Percentiles rank a stretch among this genome's conserved stretches.
Conservation (phyloP, 2,888 invertebrate species). For the Molorchus minor region DNA sequence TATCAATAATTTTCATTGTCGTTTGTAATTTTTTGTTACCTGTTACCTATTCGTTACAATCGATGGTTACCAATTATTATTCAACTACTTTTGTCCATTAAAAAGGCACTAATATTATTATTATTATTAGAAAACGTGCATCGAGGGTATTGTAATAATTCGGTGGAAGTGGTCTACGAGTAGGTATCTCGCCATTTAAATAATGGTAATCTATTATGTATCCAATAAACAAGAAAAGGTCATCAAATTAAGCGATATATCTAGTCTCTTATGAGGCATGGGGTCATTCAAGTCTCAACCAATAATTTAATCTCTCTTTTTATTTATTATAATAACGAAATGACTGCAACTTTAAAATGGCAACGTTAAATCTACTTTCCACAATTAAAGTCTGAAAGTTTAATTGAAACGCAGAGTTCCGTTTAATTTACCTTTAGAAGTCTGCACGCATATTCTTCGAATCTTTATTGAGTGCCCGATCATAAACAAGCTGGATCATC, state of each 20-base stretch:
- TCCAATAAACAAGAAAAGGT: neutral
- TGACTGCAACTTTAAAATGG: neutral
- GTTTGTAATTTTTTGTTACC: too few relatives aligned
- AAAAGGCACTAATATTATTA: too few relatives aligned
- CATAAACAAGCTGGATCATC: neutral
- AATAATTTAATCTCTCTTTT: too few relatives aligned
- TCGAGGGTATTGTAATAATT: too few relatives aligned
- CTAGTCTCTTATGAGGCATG: neutral
- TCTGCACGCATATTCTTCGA: neutral
- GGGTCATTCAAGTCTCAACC: neutral
- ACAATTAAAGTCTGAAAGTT: neutral
- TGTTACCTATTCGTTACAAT: too few relatives aligned
- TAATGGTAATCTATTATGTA: neutral
- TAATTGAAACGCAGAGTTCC: neutral
- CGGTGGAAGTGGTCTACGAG: too few relatives aligned
- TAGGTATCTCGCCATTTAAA: too few relatives aligned
- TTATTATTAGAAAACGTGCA: too few relatives aligned
- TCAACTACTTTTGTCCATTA: too few relatives aligned
- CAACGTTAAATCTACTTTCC: neutral
- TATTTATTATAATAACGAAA: neutral
- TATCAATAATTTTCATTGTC: too few relatives aligned
- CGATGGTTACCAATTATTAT: too few relatives aligned
- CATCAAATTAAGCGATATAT: neutral
- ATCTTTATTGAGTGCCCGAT: neutral
- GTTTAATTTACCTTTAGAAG: neutral